Conservation (phyloP, 1,140 invertebrate genomes). For the Drosophila tropicalis region DNA sequence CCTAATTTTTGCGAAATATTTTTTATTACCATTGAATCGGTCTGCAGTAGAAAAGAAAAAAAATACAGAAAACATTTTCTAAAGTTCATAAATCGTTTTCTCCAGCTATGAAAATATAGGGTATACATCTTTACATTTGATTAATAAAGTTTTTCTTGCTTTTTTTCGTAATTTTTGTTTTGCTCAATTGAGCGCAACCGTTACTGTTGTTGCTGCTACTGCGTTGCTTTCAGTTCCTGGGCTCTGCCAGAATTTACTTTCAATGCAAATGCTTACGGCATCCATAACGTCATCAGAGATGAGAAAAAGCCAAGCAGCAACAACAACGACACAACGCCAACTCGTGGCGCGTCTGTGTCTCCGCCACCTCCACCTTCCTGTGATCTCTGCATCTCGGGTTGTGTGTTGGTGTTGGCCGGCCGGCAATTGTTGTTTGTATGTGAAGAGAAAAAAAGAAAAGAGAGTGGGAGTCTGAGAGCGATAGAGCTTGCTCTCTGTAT, state of each 20-base stretch:
- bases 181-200: slow-evolving; percentile 28
- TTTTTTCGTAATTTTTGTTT: slow-evolving; percentile 18
- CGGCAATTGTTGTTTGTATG: slow-evolving; percentile 61
- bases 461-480: slow-evolving; percentile 11
- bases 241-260: slow-evolving; percentile 9
- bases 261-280: slow-evolving; percentile 60
- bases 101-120: neutral
- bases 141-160: too few relatives aligned
- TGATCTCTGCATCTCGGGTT: neutral
- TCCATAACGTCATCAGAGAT: slow-evolving; percentile 66
- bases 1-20: too few relatives aligned
- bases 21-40: too few relatives aligned
- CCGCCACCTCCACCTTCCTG: neutral
- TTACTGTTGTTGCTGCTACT: slow-evolving; percentile 15
- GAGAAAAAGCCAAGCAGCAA: slow-evolving; percentile 7
- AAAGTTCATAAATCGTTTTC: too few relatives aligned
- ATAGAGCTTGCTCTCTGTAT: slow-evolving; percentile 25
- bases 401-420: slow-evolving; percentile 48
- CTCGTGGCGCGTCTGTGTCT: slow-evolving; percentile 6
- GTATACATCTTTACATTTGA: too few relatives aligned
- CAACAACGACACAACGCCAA: neutral
- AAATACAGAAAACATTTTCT: too few relatives aligned
- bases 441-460: neutral
- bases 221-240: slow-evolving; percentile 3
- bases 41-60: too few relatives aligned